Percentiles rank a stretch among this genome's conserved stretches.
phyloP scores from a whole-genome alignment of 2,888 invertebrate species.

The Netelia melanura region DNA sequence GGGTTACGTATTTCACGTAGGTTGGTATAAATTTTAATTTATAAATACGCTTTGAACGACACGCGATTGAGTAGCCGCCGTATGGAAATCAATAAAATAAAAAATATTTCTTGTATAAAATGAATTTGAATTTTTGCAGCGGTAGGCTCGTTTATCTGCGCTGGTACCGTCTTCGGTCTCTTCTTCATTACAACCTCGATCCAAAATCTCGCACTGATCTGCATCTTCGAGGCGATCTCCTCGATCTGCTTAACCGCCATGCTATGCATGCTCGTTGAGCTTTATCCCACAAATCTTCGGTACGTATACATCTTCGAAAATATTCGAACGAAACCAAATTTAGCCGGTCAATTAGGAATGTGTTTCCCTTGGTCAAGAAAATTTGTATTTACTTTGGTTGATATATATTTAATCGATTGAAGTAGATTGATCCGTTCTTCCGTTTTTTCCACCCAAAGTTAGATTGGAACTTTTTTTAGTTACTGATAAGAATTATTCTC shows the following conservation, averaged over 20 bases:
- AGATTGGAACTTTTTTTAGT: not conserved
- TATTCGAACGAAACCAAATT: not conserved
- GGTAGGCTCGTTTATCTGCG: slow-evolving; percentile 90
- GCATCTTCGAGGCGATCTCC: slow-evolving; percentile 92
- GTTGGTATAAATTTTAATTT: not conserved
- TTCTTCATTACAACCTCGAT: slow-evolving; percentile 91
- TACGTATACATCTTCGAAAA: slow-evolving; percentile 78
- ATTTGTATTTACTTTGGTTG: not conserved
- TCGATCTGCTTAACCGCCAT: slow-evolving; percentile 92
- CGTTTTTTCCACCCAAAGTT: not conserved
- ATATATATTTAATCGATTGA: not conserved
- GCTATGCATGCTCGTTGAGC: slow-evolving; percentile 91
- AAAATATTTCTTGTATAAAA: not conserved
- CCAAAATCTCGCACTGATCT: slow-evolving; percentile 91
- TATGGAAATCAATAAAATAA: not conserved
- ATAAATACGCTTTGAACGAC: not conserved
- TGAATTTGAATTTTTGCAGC: slow-evolving; percentile 85
- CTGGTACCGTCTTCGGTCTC: slow-evolving; percentile 89
- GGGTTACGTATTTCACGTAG: slow-evolving; percentile 91
- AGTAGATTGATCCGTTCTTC: not conserved
- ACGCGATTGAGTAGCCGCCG: not conserved
- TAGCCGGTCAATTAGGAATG: not conserved
- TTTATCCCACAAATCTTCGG: slow-evolving; percentile 93
- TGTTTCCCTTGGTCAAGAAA: not conserved
- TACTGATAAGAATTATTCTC: too few relatives aligned